Percentiles rank a stretch among this genome's conserved stretches.
These are phyloP conservation scores for Todiramphus saurophagus DNA, from an alignment of 2,113 vertebrate genomes.

Conservation along the genomic window DNA sequence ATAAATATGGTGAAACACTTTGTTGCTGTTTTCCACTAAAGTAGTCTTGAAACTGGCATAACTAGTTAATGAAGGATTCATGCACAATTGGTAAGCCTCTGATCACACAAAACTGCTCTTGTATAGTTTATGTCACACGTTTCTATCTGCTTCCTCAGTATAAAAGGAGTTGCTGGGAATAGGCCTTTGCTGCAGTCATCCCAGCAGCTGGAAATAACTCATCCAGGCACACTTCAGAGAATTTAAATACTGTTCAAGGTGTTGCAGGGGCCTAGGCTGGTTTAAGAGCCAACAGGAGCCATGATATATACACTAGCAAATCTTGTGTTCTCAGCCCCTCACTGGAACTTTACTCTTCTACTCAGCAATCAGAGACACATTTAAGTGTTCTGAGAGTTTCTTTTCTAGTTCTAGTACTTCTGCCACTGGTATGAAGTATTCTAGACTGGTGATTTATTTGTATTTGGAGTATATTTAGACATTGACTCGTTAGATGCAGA, in stretches of 20 bases:
- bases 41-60: background rate
- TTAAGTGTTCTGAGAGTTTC: background rate
- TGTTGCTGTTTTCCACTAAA: background rate
- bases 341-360: background rate
- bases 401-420: background rate
- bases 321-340: background rate
- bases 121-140: background rate
- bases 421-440: background rate
- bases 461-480: background rate
- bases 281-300: background rate
- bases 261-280: background rate
- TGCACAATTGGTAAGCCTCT: background rate
- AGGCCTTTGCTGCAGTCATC: background rate
- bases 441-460: background rate
- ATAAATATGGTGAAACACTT: background rate
- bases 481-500: background rate
- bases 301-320: background rate
- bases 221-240: background rate
- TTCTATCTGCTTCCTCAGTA: background rate
- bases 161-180: background rate
- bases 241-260: background rate
- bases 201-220: background rate
- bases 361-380: no score
- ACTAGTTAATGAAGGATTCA: background rate
- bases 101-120: background rate